Percentiles rank a stretch among this genome's conserved stretches.
phyloP scores from a whole-genome alignment of 1,140 invertebrate species.

The Drosophila erecta region DNA sequence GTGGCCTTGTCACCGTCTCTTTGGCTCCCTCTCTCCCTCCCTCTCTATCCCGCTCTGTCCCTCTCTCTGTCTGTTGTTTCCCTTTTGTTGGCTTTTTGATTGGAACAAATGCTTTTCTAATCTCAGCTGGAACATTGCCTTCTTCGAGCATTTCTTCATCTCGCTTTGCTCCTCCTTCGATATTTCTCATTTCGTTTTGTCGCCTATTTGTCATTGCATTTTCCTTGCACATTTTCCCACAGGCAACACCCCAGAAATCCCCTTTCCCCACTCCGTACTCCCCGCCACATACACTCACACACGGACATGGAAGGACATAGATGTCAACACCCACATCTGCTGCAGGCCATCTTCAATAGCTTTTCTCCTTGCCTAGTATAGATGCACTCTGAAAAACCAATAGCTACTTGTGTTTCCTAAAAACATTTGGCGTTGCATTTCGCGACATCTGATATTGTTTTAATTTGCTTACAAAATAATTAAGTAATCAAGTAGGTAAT shows the following conservation, averaged over 20 bases:
- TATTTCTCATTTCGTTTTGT: conserved; percentile 82
- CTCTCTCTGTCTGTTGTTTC: background rate
- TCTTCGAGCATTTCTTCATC: conserved; percentile 15
- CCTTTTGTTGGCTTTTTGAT: conserved; percentile 72
- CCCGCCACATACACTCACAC: background rate
- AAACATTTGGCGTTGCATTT: background rate
- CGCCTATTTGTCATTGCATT: conserved; percentile 82
- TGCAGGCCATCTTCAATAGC: conserved; percentile 57
- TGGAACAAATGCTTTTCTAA: conserved; percentile 81
- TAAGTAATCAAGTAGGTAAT: too few species aligned
- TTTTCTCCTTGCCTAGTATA: conserved; percentile 38
- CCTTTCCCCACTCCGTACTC: background rate
- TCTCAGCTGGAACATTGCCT: conserved; percentile 58
- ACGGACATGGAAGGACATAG: conserved; percentile 34
- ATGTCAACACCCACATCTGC: conserved; percentile 66
- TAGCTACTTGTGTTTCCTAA: background rate
- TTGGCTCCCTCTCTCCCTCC: background rate
- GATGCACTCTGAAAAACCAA: conserved; percentile 7
- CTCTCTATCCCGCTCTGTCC: background rate
- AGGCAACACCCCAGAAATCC: conserved; percentile 33
- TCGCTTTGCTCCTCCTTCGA: conserved; percentile 15
- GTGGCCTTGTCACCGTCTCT: conserved; percentile 8
- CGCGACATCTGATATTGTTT: too few species aligned
- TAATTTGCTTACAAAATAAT: too few species aligned
- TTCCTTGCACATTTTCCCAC: conserved; percentile 45